phyloP scores from a whole-genome alignment of 2,113 vertebrate species.

The Seriola dumerili region DNA sequence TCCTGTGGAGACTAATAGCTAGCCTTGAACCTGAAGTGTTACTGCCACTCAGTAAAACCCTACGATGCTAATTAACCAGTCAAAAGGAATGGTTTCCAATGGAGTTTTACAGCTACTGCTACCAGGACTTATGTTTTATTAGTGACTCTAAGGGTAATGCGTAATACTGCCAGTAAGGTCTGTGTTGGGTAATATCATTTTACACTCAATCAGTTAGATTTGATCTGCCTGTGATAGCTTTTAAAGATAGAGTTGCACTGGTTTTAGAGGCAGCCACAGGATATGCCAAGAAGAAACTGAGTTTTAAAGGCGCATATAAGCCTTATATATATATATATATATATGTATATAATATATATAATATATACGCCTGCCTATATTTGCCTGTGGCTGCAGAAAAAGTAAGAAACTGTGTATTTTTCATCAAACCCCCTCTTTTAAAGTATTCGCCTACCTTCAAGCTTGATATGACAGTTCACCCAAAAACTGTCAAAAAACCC shows the following conservation, averaged over 20 bases:
- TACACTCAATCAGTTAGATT: constrained; percentile 60
- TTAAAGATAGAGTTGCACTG: constrained; percentile 55
- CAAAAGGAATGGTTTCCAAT: constrained; percentile 60
- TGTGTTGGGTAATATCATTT: constrained; percentile 57
- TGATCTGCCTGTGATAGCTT: constrained; percentile 66
- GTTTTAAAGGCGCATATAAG: neutral
- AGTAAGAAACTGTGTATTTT: constrained; percentile 1
- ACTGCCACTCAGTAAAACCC: constrained; percentile 61
- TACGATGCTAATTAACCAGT: constrained; percentile 69
- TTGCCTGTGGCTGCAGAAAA: neutral
- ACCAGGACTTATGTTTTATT: constrained; percentile 62
- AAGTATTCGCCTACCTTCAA: constrained; percentile 22
- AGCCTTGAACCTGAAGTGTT: constrained; percentile 54
- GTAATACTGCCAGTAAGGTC: constrained; percentile 59
- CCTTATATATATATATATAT: neutral
- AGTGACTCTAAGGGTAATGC: constrained; percentile 53
- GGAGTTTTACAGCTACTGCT: constrained; percentile 58
- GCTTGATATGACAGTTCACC: constrained; percentile 43
- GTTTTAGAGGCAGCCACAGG: constrained; percentile 44
- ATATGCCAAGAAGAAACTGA: constrained; percentile 16
- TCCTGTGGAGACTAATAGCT: constrained; percentile 56
- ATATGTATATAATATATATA: no score
- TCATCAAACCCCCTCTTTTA: neutral
- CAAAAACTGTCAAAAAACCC: constrained; percentile 52
- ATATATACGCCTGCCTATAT: neutral